A percentile compares a stretch with the other conserved stretches of the same genome.
Conservation (phyloP, 2,113 vertebrate genomes). For the Syngnathus scovelli region DNA sequence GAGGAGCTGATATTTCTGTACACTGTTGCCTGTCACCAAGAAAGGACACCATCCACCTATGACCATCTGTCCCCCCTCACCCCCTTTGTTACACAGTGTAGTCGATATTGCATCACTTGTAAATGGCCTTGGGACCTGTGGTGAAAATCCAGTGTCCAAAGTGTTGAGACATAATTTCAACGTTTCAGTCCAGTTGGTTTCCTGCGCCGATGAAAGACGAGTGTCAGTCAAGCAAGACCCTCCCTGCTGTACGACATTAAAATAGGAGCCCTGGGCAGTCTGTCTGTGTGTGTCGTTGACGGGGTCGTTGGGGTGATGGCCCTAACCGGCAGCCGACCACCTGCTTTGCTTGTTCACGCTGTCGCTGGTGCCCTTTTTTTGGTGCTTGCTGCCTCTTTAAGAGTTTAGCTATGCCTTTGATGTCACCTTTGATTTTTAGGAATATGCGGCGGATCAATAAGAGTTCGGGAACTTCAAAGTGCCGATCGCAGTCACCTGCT, state of each 20-base stretch:
- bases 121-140: not conserved
- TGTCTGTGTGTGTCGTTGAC: conserved; percentile 35
- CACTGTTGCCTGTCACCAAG: conserved; percentile 42
- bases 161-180: no score
- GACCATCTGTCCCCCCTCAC: not conserved
- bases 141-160: not conserved
- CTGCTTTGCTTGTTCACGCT: conserved; percentile 75
- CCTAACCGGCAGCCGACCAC: conserved; percentile 62
- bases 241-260: conserved; percentile 52
- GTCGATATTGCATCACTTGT: no score
- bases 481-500: conserved; percentile 74
- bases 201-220: conserved; percentile 47
- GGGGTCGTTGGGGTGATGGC: conserved; percentile 50
- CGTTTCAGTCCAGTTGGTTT: conserved; percentile 37
- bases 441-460: conserved; percentile 79
- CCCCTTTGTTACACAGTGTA: not conserved
- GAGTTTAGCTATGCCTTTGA: conserved; percentile 76
- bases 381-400: conserved; percentile 64
- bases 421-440: conserved; percentile 74
- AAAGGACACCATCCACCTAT: conserved; percentile 15
- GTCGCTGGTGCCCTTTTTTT: conserved; percentile 67
- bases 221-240: conserved; percentile 52
- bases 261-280: conserved; percentile 53
- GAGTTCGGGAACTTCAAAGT: conserved; percentile 77
- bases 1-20: conserved; percentile 42